Evolutionary conservation across 2,113 vertebrate genomes (phyloP).

Genomic region (Onychostoma macrolepis): DNA sequence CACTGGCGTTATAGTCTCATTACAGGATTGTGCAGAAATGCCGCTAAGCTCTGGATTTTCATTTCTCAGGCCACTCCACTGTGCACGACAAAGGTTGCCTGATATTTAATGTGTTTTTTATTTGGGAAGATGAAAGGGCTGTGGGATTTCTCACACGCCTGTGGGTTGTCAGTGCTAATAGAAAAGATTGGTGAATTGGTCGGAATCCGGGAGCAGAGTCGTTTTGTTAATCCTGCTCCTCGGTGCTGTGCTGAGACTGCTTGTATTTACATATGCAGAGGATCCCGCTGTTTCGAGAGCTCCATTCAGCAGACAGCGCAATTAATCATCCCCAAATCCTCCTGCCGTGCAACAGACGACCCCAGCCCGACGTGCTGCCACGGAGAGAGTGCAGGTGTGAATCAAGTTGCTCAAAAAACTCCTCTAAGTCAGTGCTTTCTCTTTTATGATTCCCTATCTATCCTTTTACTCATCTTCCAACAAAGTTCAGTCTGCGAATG

Average conservation of each 20-base stretch:
- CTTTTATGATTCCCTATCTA: conserved; percentile 55
- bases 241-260: conserved; percentile 81
- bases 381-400: conserved; percentile 87
- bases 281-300: conserved; percentile 87
- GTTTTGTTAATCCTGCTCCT: conserved; percentile 85
- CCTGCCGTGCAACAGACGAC: conserved; percentile 81
- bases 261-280: conserved; percentile 88
- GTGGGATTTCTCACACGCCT: conserved; percentile 61
- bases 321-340: conserved; percentile 94
- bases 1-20: not conserved
- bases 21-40: conserved; percentile 6
- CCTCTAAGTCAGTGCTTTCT: conserved; percentile 63
- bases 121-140: conserved; percentile 62
- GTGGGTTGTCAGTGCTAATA: conserved; percentile 73
- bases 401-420: conserved; percentile 74
- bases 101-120: conserved; percentile 59
- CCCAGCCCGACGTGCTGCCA: conserved; percentile 81
- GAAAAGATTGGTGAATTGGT: conserved; percentile 76
- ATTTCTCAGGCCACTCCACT: conserved; percentile 29
- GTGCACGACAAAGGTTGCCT: conserved; percentile 35
- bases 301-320: conserved; percentile 87
- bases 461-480: conserved; percentile 51
- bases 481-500: conserved; percentile 27
- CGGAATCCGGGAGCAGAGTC: conserved; percentile 72
- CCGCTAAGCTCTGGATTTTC: conserved; percentile 6